These are phyloP conservation scores for Morpho achilles DNA, from an alignment of 2,888 invertebrate species.

Conservation along the genomic window DNA sequence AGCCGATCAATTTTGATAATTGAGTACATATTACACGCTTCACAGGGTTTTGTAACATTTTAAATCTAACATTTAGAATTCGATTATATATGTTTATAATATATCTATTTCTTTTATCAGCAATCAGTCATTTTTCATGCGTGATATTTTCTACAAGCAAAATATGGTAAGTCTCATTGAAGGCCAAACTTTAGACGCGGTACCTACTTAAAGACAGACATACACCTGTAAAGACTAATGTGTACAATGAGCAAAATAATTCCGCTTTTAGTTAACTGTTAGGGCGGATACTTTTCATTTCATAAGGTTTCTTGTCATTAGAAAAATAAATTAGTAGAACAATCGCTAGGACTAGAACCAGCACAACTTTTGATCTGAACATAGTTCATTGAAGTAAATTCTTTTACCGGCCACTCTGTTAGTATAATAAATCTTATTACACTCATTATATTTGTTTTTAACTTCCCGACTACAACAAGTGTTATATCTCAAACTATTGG, in stretches of 20 bases:
- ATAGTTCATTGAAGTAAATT: conserved; percentile 36
- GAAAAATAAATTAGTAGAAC: conserved; percentile 16
- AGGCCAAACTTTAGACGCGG: conserved; percentile 18
- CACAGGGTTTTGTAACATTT: conserved; percentile 26
- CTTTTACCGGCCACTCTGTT: conserved; percentile 7
- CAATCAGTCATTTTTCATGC: conserved; percentile 31
- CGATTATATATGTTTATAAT: conserved; percentile 31
- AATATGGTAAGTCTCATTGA: conserved; percentile 20
- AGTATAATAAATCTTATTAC: conserved; percentile 25
- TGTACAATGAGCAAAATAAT: conserved; percentile 33
- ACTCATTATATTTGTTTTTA: conserved; percentile 29
- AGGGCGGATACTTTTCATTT: conserved; percentile 32
- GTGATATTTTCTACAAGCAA: conserved; percentile 23
- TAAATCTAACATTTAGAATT: conserved; percentile 37
- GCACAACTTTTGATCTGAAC: conserved; percentile 20
- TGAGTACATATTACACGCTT: conserved; percentile 23
- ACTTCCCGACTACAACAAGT: conserved; percentile 38
- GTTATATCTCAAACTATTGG: conserved; percentile 49
- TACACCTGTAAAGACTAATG: conserved; percentile 24
- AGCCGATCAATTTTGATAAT: conserved; percentile 18
- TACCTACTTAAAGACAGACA: conserved; percentile 24
- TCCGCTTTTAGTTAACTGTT: conserved; percentile 32
- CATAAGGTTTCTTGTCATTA: conserved; percentile 27
- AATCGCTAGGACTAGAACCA: conserved; percentile 22
- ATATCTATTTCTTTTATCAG: conserved; percentile 26